Conservation (phyloP, 2,797 vertebrate genomes). For the Myiotriccus ornatus region DNA sequence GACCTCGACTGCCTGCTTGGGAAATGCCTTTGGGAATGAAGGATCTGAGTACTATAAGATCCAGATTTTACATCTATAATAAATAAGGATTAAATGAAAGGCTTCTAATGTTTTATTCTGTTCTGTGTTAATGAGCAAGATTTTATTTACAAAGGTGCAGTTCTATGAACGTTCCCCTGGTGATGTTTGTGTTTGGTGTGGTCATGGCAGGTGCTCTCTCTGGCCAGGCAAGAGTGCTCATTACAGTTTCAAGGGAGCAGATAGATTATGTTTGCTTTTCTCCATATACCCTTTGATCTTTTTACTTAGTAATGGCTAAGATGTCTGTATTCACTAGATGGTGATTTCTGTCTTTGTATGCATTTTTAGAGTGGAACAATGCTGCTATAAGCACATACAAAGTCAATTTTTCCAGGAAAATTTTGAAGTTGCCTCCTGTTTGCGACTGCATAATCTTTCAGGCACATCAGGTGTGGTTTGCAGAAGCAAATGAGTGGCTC, state of each 20-base stretch:
- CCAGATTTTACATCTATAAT: neutral
- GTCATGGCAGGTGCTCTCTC: accelerated
- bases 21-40: neutral
- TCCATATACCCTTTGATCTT: neutral
- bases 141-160: neutral
- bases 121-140: neutral
- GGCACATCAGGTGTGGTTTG: neutral
- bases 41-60: neutral
- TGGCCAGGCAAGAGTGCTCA: neutral
- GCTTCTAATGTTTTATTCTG: neutral
- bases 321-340: neutral
- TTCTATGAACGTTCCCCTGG: neutral
- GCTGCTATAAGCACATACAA: neutral
- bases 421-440: neutral
- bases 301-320: neutral
- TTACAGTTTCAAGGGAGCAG: neutral
- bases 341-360: neutral
- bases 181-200: neutral
- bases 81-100: neutral
- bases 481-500: neutral
- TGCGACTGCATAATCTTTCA: neutral
- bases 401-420: neutral
- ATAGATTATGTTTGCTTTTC: neutral
- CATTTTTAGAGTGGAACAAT: neutral
- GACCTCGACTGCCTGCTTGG: neutral